Conservation (phyloP, 2,797 vertebrate species). For the Karalla daura region DNA sequence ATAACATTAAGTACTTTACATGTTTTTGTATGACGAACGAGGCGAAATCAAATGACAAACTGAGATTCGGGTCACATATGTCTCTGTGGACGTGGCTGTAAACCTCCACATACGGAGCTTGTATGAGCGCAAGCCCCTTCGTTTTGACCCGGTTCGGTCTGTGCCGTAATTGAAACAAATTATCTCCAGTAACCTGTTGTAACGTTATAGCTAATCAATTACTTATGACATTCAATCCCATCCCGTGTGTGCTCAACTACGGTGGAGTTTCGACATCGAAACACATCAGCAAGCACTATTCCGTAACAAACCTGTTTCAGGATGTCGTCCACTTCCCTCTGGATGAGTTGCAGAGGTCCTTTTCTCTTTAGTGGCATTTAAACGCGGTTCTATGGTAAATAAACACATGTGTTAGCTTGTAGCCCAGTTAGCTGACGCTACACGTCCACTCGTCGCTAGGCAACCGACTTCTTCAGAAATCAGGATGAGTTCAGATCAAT, state of each 20-base stretch:
- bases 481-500: not conserved
- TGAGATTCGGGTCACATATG: no score
- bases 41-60: no score
- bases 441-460: slow-evolving; percentile 60
- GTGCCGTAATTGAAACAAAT: not conserved
- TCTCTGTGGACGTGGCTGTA: no score
- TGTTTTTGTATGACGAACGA: no score
- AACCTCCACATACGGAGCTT: no score
- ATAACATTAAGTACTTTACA: no score
- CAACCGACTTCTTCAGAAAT: slow-evolving; percentile 55
- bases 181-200: not conserved
- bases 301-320: slow-evolving; percentile 70
- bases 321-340: slow-evolving; percentile 76
- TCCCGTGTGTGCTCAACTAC: not conserved
- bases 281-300: not conserved
- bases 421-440: slow-evolving; percentile 6
- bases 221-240: not conserved
- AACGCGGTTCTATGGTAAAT: not conserved
- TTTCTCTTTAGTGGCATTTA: slow-evolving; percentile 79
- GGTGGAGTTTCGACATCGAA: not conserved
- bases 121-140: not conserved
- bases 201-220: no score
- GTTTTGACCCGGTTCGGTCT: not conserved
- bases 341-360: slow-evolving; percentile 75
- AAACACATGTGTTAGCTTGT: slow-evolving; percentile 14